Conservation (phyloP, 1,140 invertebrate species). For the Drosophila tropicalis region DNA sequence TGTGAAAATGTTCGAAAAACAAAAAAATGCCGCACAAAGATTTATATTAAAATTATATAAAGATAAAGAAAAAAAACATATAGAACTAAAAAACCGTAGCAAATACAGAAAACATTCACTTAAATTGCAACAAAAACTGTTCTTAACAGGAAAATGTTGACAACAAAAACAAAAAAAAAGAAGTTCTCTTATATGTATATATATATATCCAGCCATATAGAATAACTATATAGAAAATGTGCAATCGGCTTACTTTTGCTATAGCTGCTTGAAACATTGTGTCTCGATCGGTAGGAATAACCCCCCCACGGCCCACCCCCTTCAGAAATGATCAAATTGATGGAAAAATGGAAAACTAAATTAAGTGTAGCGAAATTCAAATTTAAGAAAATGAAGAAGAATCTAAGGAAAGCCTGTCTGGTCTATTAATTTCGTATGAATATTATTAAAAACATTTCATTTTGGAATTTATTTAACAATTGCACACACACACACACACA, state of each 20-base stretch:
- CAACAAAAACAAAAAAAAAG: neutral
- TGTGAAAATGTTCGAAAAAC: neutral
- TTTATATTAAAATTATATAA: no score
- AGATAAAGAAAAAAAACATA: neutral
- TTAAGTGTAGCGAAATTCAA: slow-evolving; percentile 7
- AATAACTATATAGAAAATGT: slow-evolving; percentile 3
- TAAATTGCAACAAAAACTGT: neutral
- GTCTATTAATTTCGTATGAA: neutral
- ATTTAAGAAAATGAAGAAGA: neutral
- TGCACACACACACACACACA: slow-evolving; percentile 1
- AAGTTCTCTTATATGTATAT: neutral
- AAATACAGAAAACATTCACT: neutral
- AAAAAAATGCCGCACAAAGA: neutral
- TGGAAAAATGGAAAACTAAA: slow-evolving; percentile 1
- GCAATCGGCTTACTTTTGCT: neutral
- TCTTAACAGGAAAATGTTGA: neutral
- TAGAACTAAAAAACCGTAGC: neutral
- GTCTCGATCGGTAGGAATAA: neutral
- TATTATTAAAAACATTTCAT: neutral
- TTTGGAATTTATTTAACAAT: slow-evolving; percentile 9
- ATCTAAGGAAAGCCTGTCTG: neutral
- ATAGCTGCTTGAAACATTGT: neutral
- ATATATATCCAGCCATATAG: slow-evolving; percentile 1
- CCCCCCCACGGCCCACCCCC: neutral
- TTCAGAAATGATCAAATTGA: slow-evolving; percentile 1